These are phyloP conservation scores for Magallana ariakensis DNA, from an alignment of 1,140 invertebrate species.

Conservation along the genomic window DNA sequence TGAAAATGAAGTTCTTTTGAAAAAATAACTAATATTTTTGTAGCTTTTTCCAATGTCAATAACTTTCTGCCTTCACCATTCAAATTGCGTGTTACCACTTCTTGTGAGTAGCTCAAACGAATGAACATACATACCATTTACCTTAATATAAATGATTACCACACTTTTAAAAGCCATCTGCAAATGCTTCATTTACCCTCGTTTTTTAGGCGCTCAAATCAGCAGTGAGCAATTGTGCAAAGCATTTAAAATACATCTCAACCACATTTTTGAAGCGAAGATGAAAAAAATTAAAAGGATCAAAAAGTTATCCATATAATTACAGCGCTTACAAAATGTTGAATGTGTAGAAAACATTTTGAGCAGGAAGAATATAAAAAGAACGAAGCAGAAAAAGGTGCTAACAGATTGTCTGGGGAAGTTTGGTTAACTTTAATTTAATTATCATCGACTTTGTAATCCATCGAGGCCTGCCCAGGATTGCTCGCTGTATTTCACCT, in stretches of 20 bases:
- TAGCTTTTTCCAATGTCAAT: no score
- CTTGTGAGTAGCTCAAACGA: not conserved
- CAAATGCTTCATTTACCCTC: not conserved
- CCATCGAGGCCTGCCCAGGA: not conserved
- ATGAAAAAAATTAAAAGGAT: conserved; percentile 27
- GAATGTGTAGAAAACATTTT: no score
- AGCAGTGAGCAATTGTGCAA: conserved; percentile 1
- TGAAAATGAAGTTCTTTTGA: no score
- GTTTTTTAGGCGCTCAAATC: not conserved
- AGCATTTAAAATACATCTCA: conserved; percentile 26
- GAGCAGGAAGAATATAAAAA: no score
- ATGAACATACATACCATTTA: not conserved
- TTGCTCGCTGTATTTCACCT: not conserved
- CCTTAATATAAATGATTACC: not conserved
- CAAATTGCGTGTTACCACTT: not conserved
- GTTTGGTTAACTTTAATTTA: not conserved
- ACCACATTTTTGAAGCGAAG: not conserved
- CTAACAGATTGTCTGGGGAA: not conserved
- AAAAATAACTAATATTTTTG: no score
- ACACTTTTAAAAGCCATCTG: conserved; percentile 12
- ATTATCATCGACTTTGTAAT: conserved; percentile 8
- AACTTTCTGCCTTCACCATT: not conserved
- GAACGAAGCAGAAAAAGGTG: no score
- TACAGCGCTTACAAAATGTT: not conserved
- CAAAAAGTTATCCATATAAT: not conserved